Conservation (phyloP, 2,888 invertebrate genomes). For the Chloroclysta siterata region DNA sequence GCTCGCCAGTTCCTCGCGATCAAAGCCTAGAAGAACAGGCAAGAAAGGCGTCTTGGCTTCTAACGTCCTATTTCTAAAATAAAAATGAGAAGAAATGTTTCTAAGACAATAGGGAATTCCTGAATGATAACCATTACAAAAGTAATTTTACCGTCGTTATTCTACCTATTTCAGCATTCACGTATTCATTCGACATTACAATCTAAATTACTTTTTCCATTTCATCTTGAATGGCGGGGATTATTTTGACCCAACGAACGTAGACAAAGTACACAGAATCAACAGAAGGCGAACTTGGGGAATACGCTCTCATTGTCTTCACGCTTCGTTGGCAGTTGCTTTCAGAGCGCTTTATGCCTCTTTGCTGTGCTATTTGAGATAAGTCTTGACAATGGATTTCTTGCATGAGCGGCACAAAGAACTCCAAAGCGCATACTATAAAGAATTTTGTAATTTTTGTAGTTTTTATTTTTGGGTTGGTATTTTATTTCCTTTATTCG, state of each 20-base stretch:
- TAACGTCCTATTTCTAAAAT: too few relatives aligned
- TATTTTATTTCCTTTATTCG: too few relatives aligned
- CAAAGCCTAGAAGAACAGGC: too few relatives aligned
- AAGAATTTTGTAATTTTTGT: too few relatives aligned
- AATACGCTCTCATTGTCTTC: constrained; percentile 6
- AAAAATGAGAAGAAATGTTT: neutral
- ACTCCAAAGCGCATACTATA: neutral
- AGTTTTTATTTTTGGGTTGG: too few relatives aligned
- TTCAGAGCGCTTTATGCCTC: constrained; percentile 2
- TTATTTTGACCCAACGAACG: neutral
- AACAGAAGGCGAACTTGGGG: constrained; percentile 4
- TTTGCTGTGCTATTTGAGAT: constrained; percentile 12
- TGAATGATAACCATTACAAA: neutral
- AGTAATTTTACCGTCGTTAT: neutral
- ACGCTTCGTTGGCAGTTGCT: constrained; percentile 5
- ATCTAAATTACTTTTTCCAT: neutral
- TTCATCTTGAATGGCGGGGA: neutral
- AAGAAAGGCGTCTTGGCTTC: too few relatives aligned
- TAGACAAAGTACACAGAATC: constrained; percentile 4
- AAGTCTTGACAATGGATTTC: neutral
- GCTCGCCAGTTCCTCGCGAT: too few relatives aligned
- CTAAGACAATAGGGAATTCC: neutral
- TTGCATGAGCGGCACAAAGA: neutral
- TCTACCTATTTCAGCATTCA: neutral
- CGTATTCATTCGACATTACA: neutral